Conservation (phyloP, 2,113 vertebrate genomes). For the Hippocampus barbouri region DNA sequence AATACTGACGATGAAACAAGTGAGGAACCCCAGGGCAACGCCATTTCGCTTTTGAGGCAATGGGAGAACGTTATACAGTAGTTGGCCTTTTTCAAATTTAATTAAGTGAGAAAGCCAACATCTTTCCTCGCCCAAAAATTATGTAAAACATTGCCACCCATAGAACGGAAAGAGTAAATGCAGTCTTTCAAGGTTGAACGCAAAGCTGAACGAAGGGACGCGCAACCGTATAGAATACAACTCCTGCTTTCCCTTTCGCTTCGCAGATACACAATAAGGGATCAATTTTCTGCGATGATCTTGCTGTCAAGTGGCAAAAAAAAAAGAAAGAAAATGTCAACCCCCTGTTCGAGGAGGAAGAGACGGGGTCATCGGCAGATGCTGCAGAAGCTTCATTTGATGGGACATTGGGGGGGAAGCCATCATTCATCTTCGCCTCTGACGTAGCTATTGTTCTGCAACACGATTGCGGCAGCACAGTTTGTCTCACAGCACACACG, state of each 20-base stretch:
- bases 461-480: conserved; percentile 6
- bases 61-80: too few relatives aligned
- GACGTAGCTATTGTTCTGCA: conserved; percentile 43
- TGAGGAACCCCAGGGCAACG: too few relatives aligned
- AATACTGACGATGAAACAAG: too few relatives aligned
- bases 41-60: too few relatives aligned
- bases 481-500: conserved; percentile 33
- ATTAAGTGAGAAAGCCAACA: too few relatives aligned
- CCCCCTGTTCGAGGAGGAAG: conserved; percentile 26
- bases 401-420: conserved; percentile 9
- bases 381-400: conserved; percentile 1
- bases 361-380: conserved; percentile 35
- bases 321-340: conserved; percentile 9
- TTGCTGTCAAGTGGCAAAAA: conserved; percentile 21
- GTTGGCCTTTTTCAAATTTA: too few relatives aligned
- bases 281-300: conserved; percentile 24
- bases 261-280: conserved; percentile 16
- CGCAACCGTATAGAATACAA: too few relatives aligned
- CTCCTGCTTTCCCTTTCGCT: background rate
- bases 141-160: too few relatives aligned
- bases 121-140: too few relatives aligned
- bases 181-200: too few relatives aligned
- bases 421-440: conserved; percentile 53
- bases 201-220: too few relatives aligned
- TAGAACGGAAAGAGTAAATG: too few relatives aligned